Evolutionary conservation across 2,797 vertebrate species (phyloP).

Genomic region (Loris lydekkerianus): DNA sequence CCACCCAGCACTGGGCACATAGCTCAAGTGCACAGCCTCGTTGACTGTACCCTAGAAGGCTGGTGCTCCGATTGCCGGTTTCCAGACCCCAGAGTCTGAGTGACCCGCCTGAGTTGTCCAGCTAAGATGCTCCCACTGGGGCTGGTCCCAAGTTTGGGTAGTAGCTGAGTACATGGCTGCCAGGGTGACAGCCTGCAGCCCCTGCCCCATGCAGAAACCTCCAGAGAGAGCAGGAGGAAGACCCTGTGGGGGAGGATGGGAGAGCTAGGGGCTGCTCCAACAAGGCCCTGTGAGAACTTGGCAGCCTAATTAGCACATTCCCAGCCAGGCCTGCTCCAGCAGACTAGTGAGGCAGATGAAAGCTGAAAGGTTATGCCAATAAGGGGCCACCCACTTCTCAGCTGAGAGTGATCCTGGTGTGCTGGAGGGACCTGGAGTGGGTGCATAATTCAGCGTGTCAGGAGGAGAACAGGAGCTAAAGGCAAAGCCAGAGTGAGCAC

Average conservation of each 20-base stretch:
- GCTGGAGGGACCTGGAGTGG: not conserved
- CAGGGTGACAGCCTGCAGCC: not conserved
- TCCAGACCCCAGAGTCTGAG: not conserved
- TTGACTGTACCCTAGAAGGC: not conserved
- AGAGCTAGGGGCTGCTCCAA: not conserved
- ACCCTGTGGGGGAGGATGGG: not conserved
- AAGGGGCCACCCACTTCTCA: slow-evolving; percentile 65
- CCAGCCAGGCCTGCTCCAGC: slow-evolving; percentile 68
- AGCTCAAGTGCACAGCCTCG: not conserved
- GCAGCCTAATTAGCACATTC: slow-evolving; percentile 80
- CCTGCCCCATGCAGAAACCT: not conserved
- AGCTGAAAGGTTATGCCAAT: slow-evolving; percentile 83
- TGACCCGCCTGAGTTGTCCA: not conserved
- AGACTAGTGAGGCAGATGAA: slow-evolving; percentile 78
- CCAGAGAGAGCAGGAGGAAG: accelerated
- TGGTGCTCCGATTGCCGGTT: not conserved
- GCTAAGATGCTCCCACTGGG: not conserved
- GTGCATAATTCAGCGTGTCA: not conserved
- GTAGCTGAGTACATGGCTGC: not conserved
- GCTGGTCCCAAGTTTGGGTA: not conserved
- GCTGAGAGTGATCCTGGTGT: slow-evolving; percentile 60
- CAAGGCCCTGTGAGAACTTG: slow-evolving; percentile 60
- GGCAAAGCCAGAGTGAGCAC: slow-evolving; percentile 15
- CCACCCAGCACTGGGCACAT: not conserved
- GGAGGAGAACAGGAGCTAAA: not conserved